Evolutionary conservation across 2,797 vertebrate species (phyloP).

Genomic region (Sebastes iracundus): DNA sequence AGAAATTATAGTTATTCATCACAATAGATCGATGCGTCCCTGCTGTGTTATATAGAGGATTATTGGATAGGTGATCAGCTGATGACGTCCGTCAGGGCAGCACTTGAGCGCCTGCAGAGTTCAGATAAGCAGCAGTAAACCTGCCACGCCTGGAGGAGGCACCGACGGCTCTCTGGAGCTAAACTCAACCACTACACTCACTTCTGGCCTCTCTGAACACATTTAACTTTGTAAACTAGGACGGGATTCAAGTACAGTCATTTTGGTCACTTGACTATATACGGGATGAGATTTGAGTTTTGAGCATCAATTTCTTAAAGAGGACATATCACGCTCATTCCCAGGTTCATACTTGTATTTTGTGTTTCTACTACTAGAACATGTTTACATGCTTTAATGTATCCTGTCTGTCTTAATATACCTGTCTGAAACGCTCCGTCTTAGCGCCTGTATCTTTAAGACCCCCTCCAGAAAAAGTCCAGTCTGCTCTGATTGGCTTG

Average conservation of each 20-base stretch:
- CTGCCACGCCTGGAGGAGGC: slow-evolving; percentile 61
- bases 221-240: neutral
- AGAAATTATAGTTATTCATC: neutral
- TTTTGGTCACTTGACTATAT: neutral
- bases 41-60: slow-evolving; percentile 11
- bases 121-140: slow-evolving; percentile 73
- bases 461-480: too few species aligned
- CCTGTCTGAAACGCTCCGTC: too few species aligned
- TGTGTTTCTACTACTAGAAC: too few species aligned
- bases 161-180: slow-evolving; percentile 21
- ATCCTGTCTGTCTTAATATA: too few species aligned
- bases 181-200: neutral
- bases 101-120: slow-evolving; percentile 52
- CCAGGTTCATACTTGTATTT: too few species aligned
- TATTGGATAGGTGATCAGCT: slow-evolving; percentile 41
- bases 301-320: neutral
- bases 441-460: too few species aligned
- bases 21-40: neutral
- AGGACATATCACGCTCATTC: too few species aligned
- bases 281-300: neutral
- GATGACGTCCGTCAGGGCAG: slow-evolving; percentile 54
- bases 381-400: too few species aligned
- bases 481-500: too few species aligned
- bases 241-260: neutral
- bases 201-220: neutral